These are phyloP conservation scores for Euplagia quadripunctaria DNA, from an alignment of 2,888 invertebrate genomes.

Conservation along the genomic window DNA sequence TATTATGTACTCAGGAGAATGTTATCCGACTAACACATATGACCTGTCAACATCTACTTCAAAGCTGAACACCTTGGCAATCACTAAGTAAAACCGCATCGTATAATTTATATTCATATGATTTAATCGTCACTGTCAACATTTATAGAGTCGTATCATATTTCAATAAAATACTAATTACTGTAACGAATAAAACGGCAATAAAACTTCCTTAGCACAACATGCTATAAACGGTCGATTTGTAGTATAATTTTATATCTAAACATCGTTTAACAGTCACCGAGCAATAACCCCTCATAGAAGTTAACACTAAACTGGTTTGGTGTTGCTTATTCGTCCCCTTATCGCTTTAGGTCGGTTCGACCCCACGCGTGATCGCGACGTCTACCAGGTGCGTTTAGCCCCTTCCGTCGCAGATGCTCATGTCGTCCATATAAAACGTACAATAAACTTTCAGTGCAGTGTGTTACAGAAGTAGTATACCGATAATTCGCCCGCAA, in stretches of 20 bases:
- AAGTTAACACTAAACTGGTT: constrained; percentile 70
- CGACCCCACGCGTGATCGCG: constrained; percentile 68
- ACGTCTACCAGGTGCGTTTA: constrained; percentile 76
- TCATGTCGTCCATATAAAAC: constrained; percentile 38
- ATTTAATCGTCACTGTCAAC: constrained; percentile 39
- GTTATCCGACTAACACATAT: constrained; percentile 37
- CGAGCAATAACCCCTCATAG: constrained; percentile 64
- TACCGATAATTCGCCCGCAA: neutral
- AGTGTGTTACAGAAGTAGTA: constrained; percentile 27
- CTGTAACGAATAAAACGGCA: constrained; percentile 52
- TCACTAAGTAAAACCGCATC: constrained; percentile 11
- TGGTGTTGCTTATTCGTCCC: constrained; percentile 62
- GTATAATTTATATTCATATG: constrained; percentile 22
- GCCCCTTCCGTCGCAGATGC: constrained; percentile 77
- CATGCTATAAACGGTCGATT: constrained; percentile 53
- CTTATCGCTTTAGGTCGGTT: constrained; percentile 65
- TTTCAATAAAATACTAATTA: constrained; percentile 46
- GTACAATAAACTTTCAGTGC: constrained; percentile 56
- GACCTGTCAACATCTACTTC: constrained; percentile 30
- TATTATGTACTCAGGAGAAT: constrained; percentile 53
- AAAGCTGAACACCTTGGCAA: constrained; percentile 27
- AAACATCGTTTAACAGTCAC: constrained; percentile 57
- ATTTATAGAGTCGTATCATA: constrained; percentile 37
- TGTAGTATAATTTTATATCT: constrained; percentile 59
- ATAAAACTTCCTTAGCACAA: constrained; percentile 53